Base-by-base conservation (phyloP, 2,888 invertebrate species). In the Nineta flava region DNA sequence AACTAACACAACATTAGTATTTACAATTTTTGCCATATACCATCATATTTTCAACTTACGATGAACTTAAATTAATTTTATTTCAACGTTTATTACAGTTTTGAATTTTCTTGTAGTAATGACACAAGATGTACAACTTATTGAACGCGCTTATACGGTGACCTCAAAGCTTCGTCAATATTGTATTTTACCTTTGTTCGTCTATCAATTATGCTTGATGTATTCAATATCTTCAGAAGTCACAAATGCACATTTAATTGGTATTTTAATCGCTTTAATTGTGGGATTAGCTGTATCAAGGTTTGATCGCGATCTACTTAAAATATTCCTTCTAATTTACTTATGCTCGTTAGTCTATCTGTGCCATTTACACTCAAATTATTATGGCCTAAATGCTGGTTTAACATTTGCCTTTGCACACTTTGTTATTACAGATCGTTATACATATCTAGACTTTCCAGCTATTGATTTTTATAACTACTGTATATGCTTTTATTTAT, bases 391-490 rank as follows among this genome's bases (percentile, higher is more conserved):
- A 31, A 53, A 38, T 38, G 38, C 49, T 32, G 57, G 59, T 9
- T 16, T 62, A 10, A 62, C 63, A 21, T 66, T 59, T 55, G 51
- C 56, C n/a, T 52, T 64, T 35, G 62, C 59, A 50, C 59, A 64
- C 55, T 66, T 63, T 56, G 46, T 59, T 45, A 56, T 64, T 48
- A 58, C 56, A 49, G 57, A 62, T 48, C 55, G 58, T 40, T 57
- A 59, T 40, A 55, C 57, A 31, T 56, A 58, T 21, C 57, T 60
- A 42, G 61, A 63, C 40, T 57, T 65, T 53, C 65, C 66, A 44
- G 55, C 60, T 51, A 57, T 60, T 53, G 66, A 66, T 57, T 58
- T 68, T 52, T 64, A 60, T 51, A 67, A 66, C 54, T 65, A 65
- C 55, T 63, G 63, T 26, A 55, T 65, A 53, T 65, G 65, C 54